phyloP scores from a whole-genome alignment of 2,888 invertebrate species.

The Coremacera marginata region DNA sequence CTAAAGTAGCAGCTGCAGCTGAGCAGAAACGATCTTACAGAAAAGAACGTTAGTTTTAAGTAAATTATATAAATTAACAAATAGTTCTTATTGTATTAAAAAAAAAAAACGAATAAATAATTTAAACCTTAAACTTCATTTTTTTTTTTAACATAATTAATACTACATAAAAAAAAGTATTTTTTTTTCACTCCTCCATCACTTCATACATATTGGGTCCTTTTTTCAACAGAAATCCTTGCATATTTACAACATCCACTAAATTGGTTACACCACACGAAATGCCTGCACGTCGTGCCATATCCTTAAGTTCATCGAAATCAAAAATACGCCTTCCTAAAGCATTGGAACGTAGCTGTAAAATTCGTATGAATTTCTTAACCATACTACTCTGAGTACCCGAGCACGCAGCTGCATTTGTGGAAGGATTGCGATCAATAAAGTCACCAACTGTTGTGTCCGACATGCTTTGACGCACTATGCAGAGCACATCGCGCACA shows the following conservation, averaged over 20 bases:
- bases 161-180: not conserved
- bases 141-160: too few relatives aligned
- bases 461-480: constrained; percentile 83
- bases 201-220: constrained; percentile 80
- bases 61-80: constrained; percentile 24
- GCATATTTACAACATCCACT: constrained; percentile 83
- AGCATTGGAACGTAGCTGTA: constrained; percentile 77
- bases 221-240: constrained; percentile 88
- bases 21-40: constrained; percentile 27
- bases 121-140: not conserved
- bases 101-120: not conserved
- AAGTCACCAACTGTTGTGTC: constrained; percentile 78
- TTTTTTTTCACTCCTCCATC: constrained; percentile 65
- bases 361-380: constrained; percentile 78
- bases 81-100: not conserved
- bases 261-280: constrained; percentile 73
- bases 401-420: constrained; percentile 73
- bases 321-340: constrained; percentile 81
- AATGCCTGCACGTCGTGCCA: constrained; percentile 78
- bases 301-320: constrained; percentile 80
- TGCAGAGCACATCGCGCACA: constrained; percentile 87
- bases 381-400: constrained; percentile 76
- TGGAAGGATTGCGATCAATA: constrained; percentile 73
- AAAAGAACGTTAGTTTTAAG: constrained; percentile 45
- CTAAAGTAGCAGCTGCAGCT: not conserved